phyloP scores from a whole-genome alignment of 2,113 vertebrate genomes.

The Anas platyrhynchos region DNA sequence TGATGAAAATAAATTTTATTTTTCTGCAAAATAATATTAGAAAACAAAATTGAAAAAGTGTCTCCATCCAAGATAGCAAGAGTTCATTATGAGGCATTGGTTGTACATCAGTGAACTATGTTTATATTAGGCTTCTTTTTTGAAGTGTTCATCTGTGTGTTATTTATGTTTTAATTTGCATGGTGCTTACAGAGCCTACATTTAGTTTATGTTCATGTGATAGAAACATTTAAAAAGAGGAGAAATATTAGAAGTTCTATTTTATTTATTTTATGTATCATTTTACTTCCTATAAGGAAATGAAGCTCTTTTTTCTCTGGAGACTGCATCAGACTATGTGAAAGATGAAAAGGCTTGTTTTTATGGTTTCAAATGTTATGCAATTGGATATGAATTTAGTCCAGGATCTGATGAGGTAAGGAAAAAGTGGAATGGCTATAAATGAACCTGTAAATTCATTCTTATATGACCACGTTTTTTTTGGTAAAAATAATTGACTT shows the following conservation, averaged over 20 bases:
- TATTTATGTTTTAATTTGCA: background rate
- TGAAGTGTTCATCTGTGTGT: background rate
- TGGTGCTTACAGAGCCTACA: background rate
- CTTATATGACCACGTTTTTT: background rate
- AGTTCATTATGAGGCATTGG: background rate
- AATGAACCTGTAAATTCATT: background rate
- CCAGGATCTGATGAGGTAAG: constrained; percentile 94
- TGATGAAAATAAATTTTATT: background rate
- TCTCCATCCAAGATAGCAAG: background rate
- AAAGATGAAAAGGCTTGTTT: constrained; percentile 98
- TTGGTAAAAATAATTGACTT: background rate
- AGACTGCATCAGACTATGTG: constrained; percentile 98
- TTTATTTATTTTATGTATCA: background rate
- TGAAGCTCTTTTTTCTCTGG: constrained; percentile 95
- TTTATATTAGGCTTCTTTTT: background rate
- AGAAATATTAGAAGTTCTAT: background rate
- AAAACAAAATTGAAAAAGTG: background rate
- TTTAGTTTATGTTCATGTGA: background rate
- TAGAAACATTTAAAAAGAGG: background rate
- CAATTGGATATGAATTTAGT: constrained; percentile 97
- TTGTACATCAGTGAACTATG: background rate
- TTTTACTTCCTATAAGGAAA: constrained; percentile 83
- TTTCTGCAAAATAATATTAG: background rate
- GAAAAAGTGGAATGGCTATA: background rate
- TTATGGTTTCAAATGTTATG: constrained; percentile 97